Evolutionary conservation across 2,113 vertebrate genomes (phyloP).

Genomic region (Sinocyclocheilus maitianheensis): DNA sequence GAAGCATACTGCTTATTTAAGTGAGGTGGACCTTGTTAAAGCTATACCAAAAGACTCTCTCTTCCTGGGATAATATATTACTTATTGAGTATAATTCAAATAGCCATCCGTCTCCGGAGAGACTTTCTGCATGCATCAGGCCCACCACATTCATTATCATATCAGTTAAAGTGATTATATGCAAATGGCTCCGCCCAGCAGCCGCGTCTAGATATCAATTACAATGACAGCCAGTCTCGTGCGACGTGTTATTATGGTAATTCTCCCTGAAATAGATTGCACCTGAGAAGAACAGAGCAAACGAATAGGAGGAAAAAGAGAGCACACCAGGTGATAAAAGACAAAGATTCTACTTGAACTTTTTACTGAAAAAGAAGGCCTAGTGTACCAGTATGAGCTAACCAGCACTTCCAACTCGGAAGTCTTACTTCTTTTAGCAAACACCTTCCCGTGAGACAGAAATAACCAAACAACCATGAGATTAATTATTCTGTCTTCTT

Average conservation of each 20-base stretch:
- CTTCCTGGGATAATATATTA: slow-evolving; percentile 71
- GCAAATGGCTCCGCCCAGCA: slow-evolving; percentile 76
- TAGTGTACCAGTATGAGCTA: not conserved
- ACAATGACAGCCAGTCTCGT: slow-evolving; percentile 66
- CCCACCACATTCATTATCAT: slow-evolving; percentile 77
- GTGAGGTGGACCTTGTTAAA: slow-evolving; percentile 39
- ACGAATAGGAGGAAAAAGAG: slow-evolving; percentile 31
- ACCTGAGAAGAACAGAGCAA: slow-evolving; percentile 63
- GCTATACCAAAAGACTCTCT: slow-evolving; percentile 29
- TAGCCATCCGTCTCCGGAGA: slow-evolving; percentile 70
- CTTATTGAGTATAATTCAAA: slow-evolving; percentile 78
- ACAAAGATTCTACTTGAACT: slow-evolving; percentile 20
- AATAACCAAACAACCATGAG: not conserved
- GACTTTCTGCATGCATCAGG: slow-evolving; percentile 74
- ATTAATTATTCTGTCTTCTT: slow-evolving; percentile 5
- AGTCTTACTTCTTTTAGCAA: slow-evolving; percentile 1
- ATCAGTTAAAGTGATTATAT: slow-evolving; percentile 80
- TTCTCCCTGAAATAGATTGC: slow-evolving; percentile 66
- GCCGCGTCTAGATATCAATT: slow-evolving; percentile 76
- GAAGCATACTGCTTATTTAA: slow-evolving; percentile 44
- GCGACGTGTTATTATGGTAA: slow-evolving; percentile 71
- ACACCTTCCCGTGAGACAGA: slow-evolving; percentile 12
- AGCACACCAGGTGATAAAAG: not conserved
- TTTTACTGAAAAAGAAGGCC: not conserved
- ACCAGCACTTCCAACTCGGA: not conserved